Evolutionary conservation across 2,888 invertebrate genomes (phyloP), one percentile per base, ranked within the genome.

Genomic region (Chrysodeixis includens): DNA sequence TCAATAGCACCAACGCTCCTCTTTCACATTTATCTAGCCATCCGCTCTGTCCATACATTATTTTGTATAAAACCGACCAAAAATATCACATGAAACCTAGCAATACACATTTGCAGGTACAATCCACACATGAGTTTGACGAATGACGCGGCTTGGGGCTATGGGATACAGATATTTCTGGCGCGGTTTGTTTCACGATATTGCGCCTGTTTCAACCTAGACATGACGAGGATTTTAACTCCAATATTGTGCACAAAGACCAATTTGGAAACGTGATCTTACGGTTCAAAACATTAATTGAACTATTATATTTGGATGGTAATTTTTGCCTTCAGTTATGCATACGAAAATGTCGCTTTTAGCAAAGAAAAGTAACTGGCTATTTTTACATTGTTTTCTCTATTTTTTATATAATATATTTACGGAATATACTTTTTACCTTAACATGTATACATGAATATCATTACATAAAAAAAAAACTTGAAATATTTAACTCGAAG

Each of bases 81-180:
- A 58, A 52, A 62, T 30, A 56, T 35, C 22, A 20, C n/a, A 30
- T n/a, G 32, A 51, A 56, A 35, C 32, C 9, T 40, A 40, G 40
- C 51, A 30, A 53, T 7, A 51, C 32, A 18, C 49, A 44, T 44
- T 4, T 1, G 12, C 52, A 49, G 40, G 16, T 49, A 35, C 46
- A 8, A 52, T 6, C n/a, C 52, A 32, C 51, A 46, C 57, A 61
- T 61, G 61, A 61, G 62, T 73, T 64, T 74, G 74, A 73, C 53
- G 61, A 65, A 73, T 72, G 57, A 46, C 52, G 14, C 32, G 40
- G 58, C 58, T 53, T 12, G 16, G 40, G 55, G 64, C 46, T 30
- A 14, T 40, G 44, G 49, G 26, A 49, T 61, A 46, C 40, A 20
- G 46, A 57, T 44, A 49, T 40, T 10, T 51, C 46, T 20, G n/a